Evolutionary conservation across 2,797 vertebrate species (phyloP), one percentile per base, ranked within the genome.

Genomic region (Cetoscarus ocellatus): DNA sequence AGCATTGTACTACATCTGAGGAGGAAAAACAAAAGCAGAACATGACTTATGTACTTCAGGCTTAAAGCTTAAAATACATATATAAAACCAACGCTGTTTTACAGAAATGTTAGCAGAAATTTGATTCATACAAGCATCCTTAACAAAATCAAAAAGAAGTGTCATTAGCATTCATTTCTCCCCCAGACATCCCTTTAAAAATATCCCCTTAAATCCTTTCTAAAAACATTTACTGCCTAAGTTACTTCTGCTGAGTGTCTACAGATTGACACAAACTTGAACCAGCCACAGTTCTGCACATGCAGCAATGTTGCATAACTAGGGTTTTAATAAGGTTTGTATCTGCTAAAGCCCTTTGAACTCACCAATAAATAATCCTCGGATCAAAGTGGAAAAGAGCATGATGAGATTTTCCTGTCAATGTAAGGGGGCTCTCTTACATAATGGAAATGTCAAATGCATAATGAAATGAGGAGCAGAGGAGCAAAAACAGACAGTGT

Each of bases 321-420:
- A 52, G 57, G 79, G 79, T 80, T 86, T 85, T 70, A 57, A 78
- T 77, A 84, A 51, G 67, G 89, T 88, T 79, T 44, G 61, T 62
- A 69, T 88, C 64, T 70, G 68, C 77, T 72, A 27, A 58, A 68
- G 79, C 75, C 64, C 12, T 51, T 75, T 76, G 51, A 57, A 63
- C 67, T 43, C 68, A 85, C 80, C 61, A 57, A 86, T 71, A 80
- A 75, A 86, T 91, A 91, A 92, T 92, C 90, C 79, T 72, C 57
- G 61, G 54, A 70, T 79, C 61, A 80, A 75, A 87, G 55, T n/a
- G 17, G 10, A 27, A 61, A 52, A 38, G 60, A 66, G 64, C 58
- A 69, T 66, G 39, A 72, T 63, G 57, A 38, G 50, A 83, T 64
- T 84, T 73, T 56, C 79, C 39, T 75, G 62, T 84, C 35, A 77